phyloP scores from a whole-genome alignment of 2,888 invertebrate species.

The Dolichopus griseipennis region DNA sequence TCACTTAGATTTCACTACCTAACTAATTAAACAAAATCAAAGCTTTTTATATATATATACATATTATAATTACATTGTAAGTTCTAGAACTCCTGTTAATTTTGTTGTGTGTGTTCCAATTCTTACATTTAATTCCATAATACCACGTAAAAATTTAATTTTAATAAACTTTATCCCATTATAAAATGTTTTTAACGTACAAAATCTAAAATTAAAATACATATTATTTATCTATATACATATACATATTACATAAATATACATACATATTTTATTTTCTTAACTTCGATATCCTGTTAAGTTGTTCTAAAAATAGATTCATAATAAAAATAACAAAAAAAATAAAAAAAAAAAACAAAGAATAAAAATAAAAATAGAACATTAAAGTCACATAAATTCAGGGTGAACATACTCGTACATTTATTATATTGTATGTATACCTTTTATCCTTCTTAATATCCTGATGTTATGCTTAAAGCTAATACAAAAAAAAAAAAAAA shows the following conservation, averaged over 20 bases:
- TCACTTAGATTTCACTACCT: too few species aligned
- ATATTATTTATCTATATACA: not conserved
- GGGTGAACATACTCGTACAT: conserved; percentile 3
- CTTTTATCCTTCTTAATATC: not conserved
- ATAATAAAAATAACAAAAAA: not conserved
- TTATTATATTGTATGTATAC: not conserved
- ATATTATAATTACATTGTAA: too few species aligned
- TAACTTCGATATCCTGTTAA: not conserved
- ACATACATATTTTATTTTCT: not conserved
- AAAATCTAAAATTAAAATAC: not conserved
- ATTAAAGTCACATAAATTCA: conserved; percentile 2
- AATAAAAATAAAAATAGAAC: too few species aligned
- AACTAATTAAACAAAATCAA: too few species aligned
- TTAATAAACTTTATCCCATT: too few species aligned
- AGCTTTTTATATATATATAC: too few species aligned
- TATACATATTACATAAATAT: not conserved
- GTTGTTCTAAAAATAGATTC: not conserved
- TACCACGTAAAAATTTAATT: too few species aligned
- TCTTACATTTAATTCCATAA: too few species aligned
- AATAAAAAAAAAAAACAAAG: not conserved
- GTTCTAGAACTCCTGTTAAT: too few species aligned
- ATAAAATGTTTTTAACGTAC: too few species aligned
- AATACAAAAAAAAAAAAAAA: not conserved
- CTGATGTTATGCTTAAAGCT: not conserved
- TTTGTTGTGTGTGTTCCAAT: too few species aligned